Conservation (phyloP, 2,888 invertebrate species). For the Hypselothyrea guttata region DNA sequence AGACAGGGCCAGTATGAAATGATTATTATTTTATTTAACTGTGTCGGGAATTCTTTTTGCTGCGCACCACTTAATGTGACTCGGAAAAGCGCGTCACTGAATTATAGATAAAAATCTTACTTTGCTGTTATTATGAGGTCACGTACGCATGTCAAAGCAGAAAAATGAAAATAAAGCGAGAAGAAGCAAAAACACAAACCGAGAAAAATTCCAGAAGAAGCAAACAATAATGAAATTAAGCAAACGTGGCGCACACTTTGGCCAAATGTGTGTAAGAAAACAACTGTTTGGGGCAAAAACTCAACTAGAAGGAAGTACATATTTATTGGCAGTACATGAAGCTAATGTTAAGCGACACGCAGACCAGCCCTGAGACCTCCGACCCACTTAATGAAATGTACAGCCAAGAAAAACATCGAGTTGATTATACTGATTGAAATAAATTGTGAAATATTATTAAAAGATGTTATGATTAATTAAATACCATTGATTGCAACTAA, state of each 20-base stretch:
- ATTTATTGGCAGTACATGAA: constrained; percentile 72
- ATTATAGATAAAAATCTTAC: constrained; percentile 76
- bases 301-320: constrained; percentile 48
- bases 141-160: constrained; percentile 60
- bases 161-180: constrained; percentile 1
- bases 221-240: constrained; percentile 72
- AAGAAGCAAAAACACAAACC: constrained; percentile 3
- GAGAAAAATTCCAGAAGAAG: constrained; percentile 13
- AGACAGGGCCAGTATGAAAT: constrained; percentile 49
- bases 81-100: constrained; percentile 56
- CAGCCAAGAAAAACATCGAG: constrained; percentile 21
- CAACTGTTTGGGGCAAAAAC: neutral
- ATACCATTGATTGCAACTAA: neutral
- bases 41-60: constrained; percentile 1
- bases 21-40: constrained; percentile 32
- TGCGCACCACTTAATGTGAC: constrained; percentile 36
- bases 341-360: constrained; percentile 65
- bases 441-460: constrained; percentile 8
- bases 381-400: no score
- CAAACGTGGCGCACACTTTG: constrained; percentile 65
- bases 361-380: no score
- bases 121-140: constrained; percentile 71
- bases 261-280: constrained; percentile 56
- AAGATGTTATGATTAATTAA: constrained; percentile 17
- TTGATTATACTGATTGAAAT: constrained; percentile 35